Conservation (phyloP, 2,888 invertebrate genomes). For the Iphiclides podalirius region DNA sequence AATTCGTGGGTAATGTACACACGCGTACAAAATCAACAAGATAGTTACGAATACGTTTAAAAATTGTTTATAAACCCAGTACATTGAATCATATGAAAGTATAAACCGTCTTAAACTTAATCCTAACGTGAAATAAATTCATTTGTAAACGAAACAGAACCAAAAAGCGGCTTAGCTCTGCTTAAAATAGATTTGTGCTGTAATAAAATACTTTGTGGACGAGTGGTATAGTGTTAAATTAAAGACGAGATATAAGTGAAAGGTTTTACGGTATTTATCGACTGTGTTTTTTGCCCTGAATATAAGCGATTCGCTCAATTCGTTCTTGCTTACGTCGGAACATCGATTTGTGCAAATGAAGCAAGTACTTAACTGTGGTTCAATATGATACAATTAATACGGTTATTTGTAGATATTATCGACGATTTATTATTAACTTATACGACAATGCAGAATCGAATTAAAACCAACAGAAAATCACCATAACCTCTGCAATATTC, state of each 20-base stretch:
- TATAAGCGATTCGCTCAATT: not conserved
- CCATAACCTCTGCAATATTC: too few species aligned
- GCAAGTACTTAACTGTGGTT: constrained; percentile 5
- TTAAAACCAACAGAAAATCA: constrained; percentile 14
- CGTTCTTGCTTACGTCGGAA: not conserved
- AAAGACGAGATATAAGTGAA: not conserved
- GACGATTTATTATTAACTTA: too few species aligned
- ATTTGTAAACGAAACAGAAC: not conserved
- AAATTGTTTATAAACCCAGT: not conserved
- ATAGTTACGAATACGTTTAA: too few species aligned
- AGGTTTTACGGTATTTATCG: too few species aligned
- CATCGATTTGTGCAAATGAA: not conserved
- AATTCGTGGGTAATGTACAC: too few species aligned
- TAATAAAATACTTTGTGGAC: not conserved
- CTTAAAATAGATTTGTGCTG: not conserved
- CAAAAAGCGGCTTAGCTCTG: not conserved
- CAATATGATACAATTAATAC: too few species aligned
- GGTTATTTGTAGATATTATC: too few species aligned
- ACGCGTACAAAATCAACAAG: too few species aligned
- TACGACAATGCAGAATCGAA: too few species aligned
- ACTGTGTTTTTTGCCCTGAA: not conserved
- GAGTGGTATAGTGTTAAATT: not conserved
- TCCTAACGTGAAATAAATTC: constrained; percentile 12
- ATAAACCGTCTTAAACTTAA: constrained; percentile 23
- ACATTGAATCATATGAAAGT: constrained; percentile 19